Percentiles rank a stretch among this genome's conserved stretches.
Conservation (phyloP, 2,797 vertebrate genomes). For the Aotus griseimembra region DNA sequence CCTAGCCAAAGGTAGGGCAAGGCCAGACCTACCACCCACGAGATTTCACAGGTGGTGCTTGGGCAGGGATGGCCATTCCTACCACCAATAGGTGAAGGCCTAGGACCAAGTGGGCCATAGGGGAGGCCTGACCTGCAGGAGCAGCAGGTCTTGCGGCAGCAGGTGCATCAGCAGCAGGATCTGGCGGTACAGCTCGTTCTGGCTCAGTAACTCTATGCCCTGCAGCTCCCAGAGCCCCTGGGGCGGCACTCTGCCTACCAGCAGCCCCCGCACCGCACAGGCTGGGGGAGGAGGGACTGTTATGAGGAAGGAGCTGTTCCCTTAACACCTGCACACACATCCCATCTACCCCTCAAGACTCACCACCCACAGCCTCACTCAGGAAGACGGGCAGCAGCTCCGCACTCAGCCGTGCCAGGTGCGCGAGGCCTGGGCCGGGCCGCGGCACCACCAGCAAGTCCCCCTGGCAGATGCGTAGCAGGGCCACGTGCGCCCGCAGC, state of each 20-base stretch:
- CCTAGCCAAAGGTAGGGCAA: neutral
- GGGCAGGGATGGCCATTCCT: neutral
- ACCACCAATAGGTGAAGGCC: no score
- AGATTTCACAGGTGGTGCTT: neutral
- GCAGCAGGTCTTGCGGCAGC: constrained; percentile 88
- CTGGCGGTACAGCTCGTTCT: constrained; percentile 88
- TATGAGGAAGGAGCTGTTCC: neutral
- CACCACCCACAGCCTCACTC: constrained; percentile 92
- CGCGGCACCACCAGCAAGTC: constrained; percentile 83
- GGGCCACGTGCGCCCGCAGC: constrained; percentile 84
- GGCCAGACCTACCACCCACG: neutral
- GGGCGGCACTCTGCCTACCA: constrained; percentile 86
- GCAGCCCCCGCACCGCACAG: constrained; percentile 90
- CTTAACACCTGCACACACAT: no score
- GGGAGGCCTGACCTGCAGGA: constrained; percentile 86
- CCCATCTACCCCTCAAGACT: constrained; percentile 67
- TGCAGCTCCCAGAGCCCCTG: constrained; percentile 80
- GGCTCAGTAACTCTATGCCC: constrained; percentile 87
- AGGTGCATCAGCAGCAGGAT: constrained; percentile 90
- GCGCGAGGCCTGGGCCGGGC: constrained; percentile 77
- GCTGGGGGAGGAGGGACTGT: constrained; percentile 80
- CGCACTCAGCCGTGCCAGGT: constrained; percentile 85
- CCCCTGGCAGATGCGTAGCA: constrained; percentile 74
- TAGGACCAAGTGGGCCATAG: neutral
- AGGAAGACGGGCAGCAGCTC: constrained; percentile 87